Percentiles rank a stretch among this genome's conserved stretches.
Conservation (phyloP, 1,140 invertebrate genomes). For the Stratiolaelaps scimitus region DNA sequence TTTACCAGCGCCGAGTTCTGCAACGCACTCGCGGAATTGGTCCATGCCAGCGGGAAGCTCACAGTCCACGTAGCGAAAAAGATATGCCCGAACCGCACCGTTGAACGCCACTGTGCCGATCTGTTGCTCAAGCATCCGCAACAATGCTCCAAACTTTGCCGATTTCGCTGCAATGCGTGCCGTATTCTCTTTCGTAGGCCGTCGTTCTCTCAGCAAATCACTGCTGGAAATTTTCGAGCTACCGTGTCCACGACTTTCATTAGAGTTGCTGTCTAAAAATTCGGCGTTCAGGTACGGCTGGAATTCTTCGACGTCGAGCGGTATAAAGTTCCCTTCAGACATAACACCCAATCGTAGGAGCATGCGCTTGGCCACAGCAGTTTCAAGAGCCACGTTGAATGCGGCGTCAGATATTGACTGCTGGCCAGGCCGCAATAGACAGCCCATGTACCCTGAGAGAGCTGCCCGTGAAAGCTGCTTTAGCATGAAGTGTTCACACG, state of each 20-base stretch:
- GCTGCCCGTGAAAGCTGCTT: conserved; percentile 12
- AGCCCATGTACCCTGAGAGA: conserved; percentile 25
- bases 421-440: conserved; percentile 2
- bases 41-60: conserved; percentile 20
- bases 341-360: conserved; percentile 14
- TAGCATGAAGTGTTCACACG: conserved; percentile 17
- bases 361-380: not conserved
- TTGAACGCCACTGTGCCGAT: conserved; percentile 24
- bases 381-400: conserved; percentile 4
- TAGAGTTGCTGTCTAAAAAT: too few relatives aligned
- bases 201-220: not conserved
- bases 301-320: conserved; percentile 22
- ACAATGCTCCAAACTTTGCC: conserved; percentile 19
- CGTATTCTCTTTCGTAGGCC: not conserved
- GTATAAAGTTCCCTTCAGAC: conserved; percentile 9
- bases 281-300: not conserved
- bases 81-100: conserved; percentile 14
- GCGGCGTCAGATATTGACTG: not conserved
- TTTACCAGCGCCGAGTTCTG: conserved; percentile 19
- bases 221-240: not conserved
- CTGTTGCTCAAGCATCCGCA: conserved; percentile 25
- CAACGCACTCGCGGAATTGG: conserved; percentile 21
- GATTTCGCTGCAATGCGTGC: not conserved
- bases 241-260: not conserved
- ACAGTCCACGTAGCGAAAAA: conserved; percentile 20